Evolutionary conservation across 2,888 invertebrate genomes (phyloP).

Genomic region (Diogma glabrata): DNA sequence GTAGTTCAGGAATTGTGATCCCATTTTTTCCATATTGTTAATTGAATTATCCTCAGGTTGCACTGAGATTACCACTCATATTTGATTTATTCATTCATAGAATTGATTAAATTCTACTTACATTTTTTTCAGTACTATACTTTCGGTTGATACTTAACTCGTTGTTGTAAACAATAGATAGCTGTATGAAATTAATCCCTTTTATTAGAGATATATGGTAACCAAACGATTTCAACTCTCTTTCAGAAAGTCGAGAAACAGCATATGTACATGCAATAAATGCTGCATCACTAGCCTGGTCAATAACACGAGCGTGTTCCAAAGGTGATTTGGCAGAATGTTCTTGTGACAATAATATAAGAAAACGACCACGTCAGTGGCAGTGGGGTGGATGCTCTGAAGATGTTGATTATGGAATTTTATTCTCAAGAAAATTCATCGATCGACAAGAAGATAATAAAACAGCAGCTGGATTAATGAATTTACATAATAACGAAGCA

Average conservation of each 20-base stretch:
- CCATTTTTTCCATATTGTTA: too few relatives aligned
- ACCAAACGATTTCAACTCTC: neutral
- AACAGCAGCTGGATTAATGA: constrained; percentile 69
- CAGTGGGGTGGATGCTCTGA: constrained; percentile 94
- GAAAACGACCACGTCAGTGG: constrained; percentile 64
- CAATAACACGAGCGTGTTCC: constrained; percentile 77
- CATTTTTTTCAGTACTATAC: too few relatives aligned
- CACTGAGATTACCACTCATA: too few relatives aligned
- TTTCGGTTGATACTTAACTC: neutral
- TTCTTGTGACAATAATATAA: constrained; percentile 73
- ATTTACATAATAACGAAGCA: constrained; percentile 86
- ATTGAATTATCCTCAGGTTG: too few relatives aligned
- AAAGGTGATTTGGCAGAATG: constrained; percentile 78
- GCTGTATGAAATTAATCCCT: too few relatives aligned
- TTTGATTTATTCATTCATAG: too few relatives aligned
- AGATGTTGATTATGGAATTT: constrained; percentile 74
- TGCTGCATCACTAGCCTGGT: constrained; percentile 80
- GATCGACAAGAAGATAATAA: constrained; percentile 67
- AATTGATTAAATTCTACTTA: too few relatives aligned
- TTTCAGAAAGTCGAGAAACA: constrained; percentile 72
- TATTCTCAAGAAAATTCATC: constrained; percentile 75
- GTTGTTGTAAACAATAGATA: too few relatives aligned
- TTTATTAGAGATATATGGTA: too few relatives aligned
- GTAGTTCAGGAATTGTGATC: too few relatives aligned
- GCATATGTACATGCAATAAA: constrained; percentile 83